These are phyloP conservation scores for Amphimallon solstitiale DNA, from an alignment of 2,888 invertebrate genomes.

Conservation along the genomic window DNA sequence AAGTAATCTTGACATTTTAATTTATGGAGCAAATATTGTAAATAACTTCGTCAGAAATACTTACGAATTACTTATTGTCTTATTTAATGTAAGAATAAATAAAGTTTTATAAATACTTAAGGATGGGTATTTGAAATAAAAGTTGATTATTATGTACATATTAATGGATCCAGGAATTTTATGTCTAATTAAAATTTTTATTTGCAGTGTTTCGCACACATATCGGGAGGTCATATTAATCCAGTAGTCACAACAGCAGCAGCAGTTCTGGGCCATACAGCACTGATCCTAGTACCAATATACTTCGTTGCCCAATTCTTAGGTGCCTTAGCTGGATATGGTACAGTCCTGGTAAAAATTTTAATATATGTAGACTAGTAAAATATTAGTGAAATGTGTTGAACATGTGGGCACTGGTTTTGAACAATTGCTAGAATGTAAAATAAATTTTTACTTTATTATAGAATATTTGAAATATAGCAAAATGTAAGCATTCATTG, in stretches of 20 bases:
- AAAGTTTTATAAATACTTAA: not conserved
- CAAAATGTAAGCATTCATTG: too few species aligned
- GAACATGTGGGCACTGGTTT: too few species aligned
- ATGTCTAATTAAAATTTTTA: constrained; percentile 12
- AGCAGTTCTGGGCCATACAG: constrained; percentile 69
- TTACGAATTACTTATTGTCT: not conserved
- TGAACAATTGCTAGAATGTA: too few species aligned
- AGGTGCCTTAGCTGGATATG: constrained; percentile 77
- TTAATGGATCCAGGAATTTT: too few species aligned
- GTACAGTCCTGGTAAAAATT: constrained; percentile 67
- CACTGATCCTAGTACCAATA: constrained; percentile 66
- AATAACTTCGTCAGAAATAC: too few species aligned
- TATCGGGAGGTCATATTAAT: constrained; percentile 82
- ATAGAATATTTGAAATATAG: too few species aligned
- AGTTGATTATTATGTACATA: not conserved
- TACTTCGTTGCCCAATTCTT: constrained; percentile 74
- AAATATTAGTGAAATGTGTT: too few species aligned
- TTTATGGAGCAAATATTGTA: too few species aligned
- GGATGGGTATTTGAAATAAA: not conserved
- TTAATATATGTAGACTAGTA: not conserved
- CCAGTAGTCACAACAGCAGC: constrained; percentile 80
- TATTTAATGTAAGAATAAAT: too few species aligned
- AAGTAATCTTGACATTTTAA: too few species aligned
- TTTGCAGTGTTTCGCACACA: constrained; percentile 76
- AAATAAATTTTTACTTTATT: too few species aligned